These are phyloP conservation scores for Cryptomyrus ogoouensis DNA, from an alignment of 2,113 vertebrate genomes.

Conservation along the genomic window DNA sequence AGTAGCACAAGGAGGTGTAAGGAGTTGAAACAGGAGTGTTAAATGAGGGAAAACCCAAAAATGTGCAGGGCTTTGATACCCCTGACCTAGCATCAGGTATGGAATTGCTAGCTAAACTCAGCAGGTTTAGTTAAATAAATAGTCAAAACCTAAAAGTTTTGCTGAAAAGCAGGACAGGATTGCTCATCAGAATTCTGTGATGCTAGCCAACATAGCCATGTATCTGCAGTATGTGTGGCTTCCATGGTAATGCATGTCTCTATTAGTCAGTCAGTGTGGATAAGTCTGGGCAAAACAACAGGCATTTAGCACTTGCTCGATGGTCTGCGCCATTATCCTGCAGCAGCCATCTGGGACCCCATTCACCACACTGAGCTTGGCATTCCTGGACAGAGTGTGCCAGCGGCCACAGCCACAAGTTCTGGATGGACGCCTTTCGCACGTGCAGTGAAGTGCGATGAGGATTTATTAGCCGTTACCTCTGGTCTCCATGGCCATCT, in stretches of 20 bases:
- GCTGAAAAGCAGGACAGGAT: not conserved
- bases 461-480: slow-evolving; percentile 40
- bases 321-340: not conserved
- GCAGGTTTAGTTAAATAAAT: not conserved
- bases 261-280: not conserved
- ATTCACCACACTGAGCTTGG: slow-evolving; percentile 9
- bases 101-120: not conserved
- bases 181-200: not conserved
- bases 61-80: not conserved
- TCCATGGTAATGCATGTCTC: not conserved
- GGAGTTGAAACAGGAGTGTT: no score
- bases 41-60: not conserved
- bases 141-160: not conserved
- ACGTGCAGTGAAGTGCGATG: slow-evolving; percentile 37
- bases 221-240: not conserved
- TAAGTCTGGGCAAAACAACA: not conserved
- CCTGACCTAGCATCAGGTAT: not conserved
- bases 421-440: slow-evolving; percentile 39
- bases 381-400: not conserved
- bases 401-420: slow-evolving; percentile 34
- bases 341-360: not conserved
- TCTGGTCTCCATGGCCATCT: slow-evolving; percentile 30
- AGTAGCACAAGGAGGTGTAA: not conserved
- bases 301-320: not conserved
- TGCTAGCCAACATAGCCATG: not conserved